Evolutionary conservation across 1,140 invertebrate genomes (phyloP), one percentile per base, ranked within the genome.

Genomic region (Pachypeltis micranthus): DNA sequence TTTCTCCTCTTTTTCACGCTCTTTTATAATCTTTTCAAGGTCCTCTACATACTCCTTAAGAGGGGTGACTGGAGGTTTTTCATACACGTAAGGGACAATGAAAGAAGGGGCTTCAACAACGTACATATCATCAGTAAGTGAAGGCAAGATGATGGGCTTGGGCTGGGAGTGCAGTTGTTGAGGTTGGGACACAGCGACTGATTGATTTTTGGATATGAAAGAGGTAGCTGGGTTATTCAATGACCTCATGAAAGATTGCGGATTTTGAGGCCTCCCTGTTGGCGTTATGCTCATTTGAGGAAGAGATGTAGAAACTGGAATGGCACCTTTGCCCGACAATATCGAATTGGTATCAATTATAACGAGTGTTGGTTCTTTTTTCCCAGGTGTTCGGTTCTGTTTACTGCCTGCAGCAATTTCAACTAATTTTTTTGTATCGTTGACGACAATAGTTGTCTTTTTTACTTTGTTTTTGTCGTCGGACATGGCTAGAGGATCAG

Each of bases 41-140:
- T 81, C 80, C 31, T 81, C 78, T 47, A 90, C 80, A 72, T 87
- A 88, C 66, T 87, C 83, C 72, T 85, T 88, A 54, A 93, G 78
- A 47, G 83, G 83, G 70, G 86, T 85, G 4, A 87, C 73, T 0
- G 89, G 87, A 2, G 88, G 87, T 73, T 91, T 91, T 74, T 92
- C 88, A 73, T 91, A 92, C n/a, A 93, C 88, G 74, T 92, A 93
- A 44, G 90, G 90, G 67, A 93, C 88, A 70, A 93, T 91, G 70
- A 93, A 92, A 14, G 89, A 92, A 2, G 90, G 90, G 24, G 90
- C 90, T 75, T 93, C 90, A 7, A 93, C 85, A 0, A 92, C 88
- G 74, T 87, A 92, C 85, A 91, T 91, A 69, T 91, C 88, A 72
- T 93, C 90, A 2, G 88, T 91, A 2, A 92, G 76, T 2, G 87